Conservation (phyloP, 2,797 vertebrate genomes). For the Sternotherus odoratus region DNA sequence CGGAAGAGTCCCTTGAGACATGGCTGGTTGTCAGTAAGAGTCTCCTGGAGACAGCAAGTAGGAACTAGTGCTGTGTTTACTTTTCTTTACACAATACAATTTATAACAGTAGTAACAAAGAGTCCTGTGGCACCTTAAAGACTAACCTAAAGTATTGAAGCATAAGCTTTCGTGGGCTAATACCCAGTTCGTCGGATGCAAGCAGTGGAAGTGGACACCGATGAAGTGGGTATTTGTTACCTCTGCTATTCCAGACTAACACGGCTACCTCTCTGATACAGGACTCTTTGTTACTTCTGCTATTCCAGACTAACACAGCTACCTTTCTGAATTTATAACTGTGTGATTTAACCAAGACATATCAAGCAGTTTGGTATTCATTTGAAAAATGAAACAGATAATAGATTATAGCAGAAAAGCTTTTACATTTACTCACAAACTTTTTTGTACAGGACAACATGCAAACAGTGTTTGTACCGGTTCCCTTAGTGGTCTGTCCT, state of each 20-base stretch:
- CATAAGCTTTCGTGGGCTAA: too few relatives aligned
- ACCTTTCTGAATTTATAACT: neutral
- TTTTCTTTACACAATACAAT: constrained; percentile 2
- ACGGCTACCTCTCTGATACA: too few relatives aligned
- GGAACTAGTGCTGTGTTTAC: neutral
- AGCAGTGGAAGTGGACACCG: too few relatives aligned
- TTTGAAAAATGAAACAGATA: constrained; percentile 21
- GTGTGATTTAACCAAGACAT: neutral
- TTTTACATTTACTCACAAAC: neutral
- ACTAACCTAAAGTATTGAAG: too few relatives aligned
- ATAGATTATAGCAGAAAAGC: neutral
- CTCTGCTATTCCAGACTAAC: too few relatives aligned
- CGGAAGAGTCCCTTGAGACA: neutral
- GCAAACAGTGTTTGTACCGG: neutral
- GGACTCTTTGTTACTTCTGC: too few relatives aligned
- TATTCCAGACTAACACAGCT: too few relatives aligned
- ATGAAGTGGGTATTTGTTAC: too few relatives aligned
- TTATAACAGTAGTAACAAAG: neutral
- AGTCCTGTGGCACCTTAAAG: too few relatives aligned
- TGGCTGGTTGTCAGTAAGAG: neutral
- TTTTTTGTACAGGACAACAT: neutral
- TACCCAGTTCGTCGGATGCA: too few relatives aligned
- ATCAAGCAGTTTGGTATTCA: constrained; percentile 20
- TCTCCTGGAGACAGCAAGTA: constrained; percentile 35
- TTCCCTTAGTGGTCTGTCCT: neutral